Percentiles rank a stretch among this genome's conserved stretches.
These are phyloP conservation scores for Unio delphinus DNA, from an alignment of 2,888 invertebrate genomes.

Conservation along the genomic window DNA sequence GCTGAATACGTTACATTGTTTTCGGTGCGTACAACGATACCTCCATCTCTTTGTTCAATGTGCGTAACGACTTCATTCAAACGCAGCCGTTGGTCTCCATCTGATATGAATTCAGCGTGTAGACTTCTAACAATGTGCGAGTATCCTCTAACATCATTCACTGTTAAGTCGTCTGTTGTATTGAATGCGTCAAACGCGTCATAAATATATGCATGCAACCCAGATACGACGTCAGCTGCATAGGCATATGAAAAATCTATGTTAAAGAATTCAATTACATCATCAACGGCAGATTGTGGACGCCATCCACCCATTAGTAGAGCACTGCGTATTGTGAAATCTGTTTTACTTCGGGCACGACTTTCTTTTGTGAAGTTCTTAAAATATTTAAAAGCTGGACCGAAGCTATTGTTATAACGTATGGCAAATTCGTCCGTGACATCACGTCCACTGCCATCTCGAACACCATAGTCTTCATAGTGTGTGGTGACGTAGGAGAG, in stretches of 20 bases:
- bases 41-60: constrained; percentile 12
- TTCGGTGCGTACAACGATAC: constrained; percentile 17
- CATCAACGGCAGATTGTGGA: constrained; percentile 12
- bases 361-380: neutral
- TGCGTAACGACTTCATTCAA: constrained; percentile 17
- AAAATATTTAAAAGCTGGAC: neutral
- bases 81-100: constrained; percentile 8
- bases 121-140: constrained; percentile 8
- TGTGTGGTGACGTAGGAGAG: constrained; percentile 7
- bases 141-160: constrained; percentile 17
- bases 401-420: constrained; percentile 2
- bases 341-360: constrained; percentile 2
- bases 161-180: constrained; percentile 8
- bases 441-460: constrained; percentile 16
- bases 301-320: constrained; percentile 14
- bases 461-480: constrained; percentile 13
- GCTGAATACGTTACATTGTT: constrained; percentile 14
- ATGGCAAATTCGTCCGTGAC: constrained; percentile 11
- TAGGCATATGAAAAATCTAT: constrained; percentile 5
- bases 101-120: neutral
- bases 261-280: constrained; percentile 14
- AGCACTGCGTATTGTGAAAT: constrained; percentile 13
- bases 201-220: constrained; percentile 9
- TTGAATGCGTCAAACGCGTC: constrained; percentile 13
- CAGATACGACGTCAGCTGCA: constrained; percentile 12